phyloP scores from a whole-genome alignment of 2,797 vertebrate genomes.

The Salarias fasciatus region DNA sequence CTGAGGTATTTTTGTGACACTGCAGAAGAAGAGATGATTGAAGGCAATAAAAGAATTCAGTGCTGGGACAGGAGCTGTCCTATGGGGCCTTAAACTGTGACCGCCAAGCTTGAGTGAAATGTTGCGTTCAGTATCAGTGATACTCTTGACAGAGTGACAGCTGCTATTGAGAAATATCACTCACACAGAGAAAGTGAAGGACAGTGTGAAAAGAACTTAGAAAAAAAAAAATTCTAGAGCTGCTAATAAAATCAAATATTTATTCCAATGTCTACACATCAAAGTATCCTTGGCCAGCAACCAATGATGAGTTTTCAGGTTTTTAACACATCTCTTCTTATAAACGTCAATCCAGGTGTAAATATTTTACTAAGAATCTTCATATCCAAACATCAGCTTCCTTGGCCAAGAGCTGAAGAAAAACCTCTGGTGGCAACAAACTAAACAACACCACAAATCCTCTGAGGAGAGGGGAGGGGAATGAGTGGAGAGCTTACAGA shows the following conservation, averaged over 20 bases:
- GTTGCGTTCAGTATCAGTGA: constrained; percentile 30
- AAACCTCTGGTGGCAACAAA: constrained; percentile 23
- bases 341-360: constrained; percentile 8
- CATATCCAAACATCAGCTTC: constrained; percentile 11
- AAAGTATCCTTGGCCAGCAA: neutral
- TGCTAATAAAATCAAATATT: constrained; percentile 18
- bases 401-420: constrained; percentile 4
- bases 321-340: neutral
- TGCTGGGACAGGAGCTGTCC: constrained; percentile 32
- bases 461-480: constrained; percentile 14
- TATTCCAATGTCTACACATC: neutral
- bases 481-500: constrained; percentile 30
- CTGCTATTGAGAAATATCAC: constrained; percentile 36
- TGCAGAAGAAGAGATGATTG: constrained; percentile 9
- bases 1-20: constrained; percentile 3
- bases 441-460: constrained; percentile 15
- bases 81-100: constrained; percentile 8
- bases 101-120: constrained; percentile 48
- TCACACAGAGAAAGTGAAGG: constrained; percentile 34
- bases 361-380: neutral
- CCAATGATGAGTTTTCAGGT: neutral
- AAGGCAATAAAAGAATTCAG: constrained; percentile 17
- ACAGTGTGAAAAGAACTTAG: constrained; percentile 26
- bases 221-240: constrained; percentile 11
- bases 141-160: constrained; percentile 53